Conservation (phyloP, 2,888 invertebrate species). For the Eucriotettix oculatus region DNA sequence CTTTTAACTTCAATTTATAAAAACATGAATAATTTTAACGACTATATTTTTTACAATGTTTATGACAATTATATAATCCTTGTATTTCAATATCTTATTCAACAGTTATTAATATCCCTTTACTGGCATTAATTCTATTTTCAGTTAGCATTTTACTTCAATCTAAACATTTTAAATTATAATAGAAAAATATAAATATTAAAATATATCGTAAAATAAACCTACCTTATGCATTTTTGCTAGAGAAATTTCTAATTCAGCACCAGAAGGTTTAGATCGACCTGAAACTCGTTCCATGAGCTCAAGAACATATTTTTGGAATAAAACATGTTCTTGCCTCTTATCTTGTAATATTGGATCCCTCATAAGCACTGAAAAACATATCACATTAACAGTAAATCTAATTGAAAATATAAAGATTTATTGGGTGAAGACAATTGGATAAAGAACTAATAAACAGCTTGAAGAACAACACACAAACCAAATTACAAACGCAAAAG, state of each 20-base stretch:
- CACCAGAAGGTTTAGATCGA: conserved; percentile 62
- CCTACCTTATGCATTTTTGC: conserved; percentile 74
- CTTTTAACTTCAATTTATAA: no score
- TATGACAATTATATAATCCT: not conserved
- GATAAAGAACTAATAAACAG: no score
- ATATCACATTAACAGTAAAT: not conserved
- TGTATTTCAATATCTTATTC: not conserved
- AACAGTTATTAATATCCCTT: no score
- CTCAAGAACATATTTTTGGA: conserved; percentile 85
- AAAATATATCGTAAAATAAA: conserved; percentile 8
- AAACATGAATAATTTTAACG: no score
- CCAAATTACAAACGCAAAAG: no score
- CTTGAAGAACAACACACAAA: no score
- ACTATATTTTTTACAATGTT: no score
- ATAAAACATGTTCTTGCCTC: conserved; percentile 84
- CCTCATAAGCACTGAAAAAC: conserved; percentile 62
- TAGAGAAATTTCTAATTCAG: conserved; percentile 70
- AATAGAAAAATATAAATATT: no score
- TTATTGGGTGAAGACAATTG: no score
- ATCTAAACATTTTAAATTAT: no score
- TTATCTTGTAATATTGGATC: conserved; percentile 96
- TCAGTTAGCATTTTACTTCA: no score
- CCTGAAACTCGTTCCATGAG: conserved; percentile 82
- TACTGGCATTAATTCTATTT: no score
- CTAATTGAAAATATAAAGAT: not conserved